Evolutionary conservation across 2,888 invertebrate species (phyloP), one percentile per base, ranked within the genome.

Genomic region (Drosophila pseudotakahashii): DNA sequence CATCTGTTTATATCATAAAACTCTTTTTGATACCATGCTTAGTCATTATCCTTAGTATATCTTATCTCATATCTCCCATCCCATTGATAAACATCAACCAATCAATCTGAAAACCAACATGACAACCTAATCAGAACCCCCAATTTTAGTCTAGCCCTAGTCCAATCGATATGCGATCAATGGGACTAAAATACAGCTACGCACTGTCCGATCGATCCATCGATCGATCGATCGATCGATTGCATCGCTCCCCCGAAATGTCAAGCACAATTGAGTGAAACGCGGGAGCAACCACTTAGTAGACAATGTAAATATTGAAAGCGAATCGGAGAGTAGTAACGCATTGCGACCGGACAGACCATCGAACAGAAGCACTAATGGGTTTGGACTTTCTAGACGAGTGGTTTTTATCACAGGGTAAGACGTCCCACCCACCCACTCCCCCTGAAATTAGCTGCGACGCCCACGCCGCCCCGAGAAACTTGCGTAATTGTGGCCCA

Each of bases 401-500:
- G 81, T 91, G 91, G 91, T 91, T 91, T 87, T 85, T 91, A 87
- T 91, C 90, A 76, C 91, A 91, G 91, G 91, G 91, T 91, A 91
- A 91, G 86, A 72, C 67, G 50, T 19, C 59, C 59, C 47, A 61
- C 39, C 44, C 44, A 45, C 44, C 54, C 9, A 41, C 47, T 50
- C n/a, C 48, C 55, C 37, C 23, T 34, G 34, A 69, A 68, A 68
- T 68, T 68, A 51, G 68, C 69, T 48, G 52, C 47, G 54, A 54
- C 64, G 23, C 45, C 64, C 36, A 44, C 58, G 73, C 58, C 19
- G 34, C 42, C 11, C 11, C 23, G 64, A 60, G 60, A 72, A 73
- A 73, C 82, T 83, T 83, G 82, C 82, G 82, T 83, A 83, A 83
- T 81, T 85, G 73, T 64, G 73, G 61, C 67, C 76, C 70, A 79